Conservation (phyloP, 2,797 vertebrate species). For the Molothrus aeneus region DNA sequence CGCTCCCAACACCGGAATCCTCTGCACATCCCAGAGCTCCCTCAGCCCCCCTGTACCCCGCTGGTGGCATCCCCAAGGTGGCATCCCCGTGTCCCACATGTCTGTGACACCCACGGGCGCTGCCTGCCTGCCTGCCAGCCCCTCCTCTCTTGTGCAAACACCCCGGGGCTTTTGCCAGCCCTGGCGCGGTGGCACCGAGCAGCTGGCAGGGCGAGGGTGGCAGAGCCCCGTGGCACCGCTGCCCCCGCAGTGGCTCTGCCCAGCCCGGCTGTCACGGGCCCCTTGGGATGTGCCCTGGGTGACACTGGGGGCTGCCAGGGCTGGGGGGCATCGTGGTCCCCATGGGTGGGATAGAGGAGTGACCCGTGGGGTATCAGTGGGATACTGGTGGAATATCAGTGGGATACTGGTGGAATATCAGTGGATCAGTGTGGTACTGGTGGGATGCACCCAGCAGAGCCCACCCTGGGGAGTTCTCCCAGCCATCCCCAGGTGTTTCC, state of each 20-base stretch:
- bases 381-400: too few relatives aligned
- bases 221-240: background rate
- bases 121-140: constrained; percentile 7
- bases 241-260: background rate
- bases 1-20: background rate
- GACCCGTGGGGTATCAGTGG: background rate
- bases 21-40: background rate
- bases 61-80: background rate
- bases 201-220: background rate
- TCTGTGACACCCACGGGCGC: background rate
- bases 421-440: too few relatives aligned
- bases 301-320: constrained; percentile 7
- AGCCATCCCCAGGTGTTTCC: rapidly evolving
- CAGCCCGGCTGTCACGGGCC: background rate
- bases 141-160: constrained; percentile 48
- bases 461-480: rapidly evolving
- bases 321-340: background rate
- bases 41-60: rapidly evolving
- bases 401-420: too few relatives aligned
- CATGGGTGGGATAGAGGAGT: background rate
- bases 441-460: background rate
- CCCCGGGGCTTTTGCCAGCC: background rate
- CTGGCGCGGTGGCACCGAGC: background rate
- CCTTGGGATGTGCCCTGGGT: rapidly evolving
- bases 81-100: background rate